Evolutionary conservation across 2,888 invertebrate species (phyloP).

Genomic region (Latheticus oryzae): DNA sequence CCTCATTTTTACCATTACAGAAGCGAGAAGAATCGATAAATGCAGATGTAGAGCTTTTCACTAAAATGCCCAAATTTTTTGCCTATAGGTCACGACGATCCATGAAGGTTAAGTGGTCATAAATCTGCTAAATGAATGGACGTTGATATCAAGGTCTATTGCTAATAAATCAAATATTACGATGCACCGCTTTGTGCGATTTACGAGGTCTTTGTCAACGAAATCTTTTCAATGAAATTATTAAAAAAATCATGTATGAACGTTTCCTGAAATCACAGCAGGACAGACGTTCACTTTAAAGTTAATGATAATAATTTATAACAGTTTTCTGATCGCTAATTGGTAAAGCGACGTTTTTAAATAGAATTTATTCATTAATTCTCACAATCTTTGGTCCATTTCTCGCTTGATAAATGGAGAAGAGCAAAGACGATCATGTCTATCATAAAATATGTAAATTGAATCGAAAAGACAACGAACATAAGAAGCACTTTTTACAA

Average conservation of each 20-base stretch:
- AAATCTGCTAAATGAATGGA: slow-evolving; percentile 42
- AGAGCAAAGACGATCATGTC: slow-evolving; percentile 22
- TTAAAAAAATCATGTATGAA: slow-evolving; percentile 12
- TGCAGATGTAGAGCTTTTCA: slow-evolving; percentile 46
- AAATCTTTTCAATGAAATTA: slow-evolving; percentile 14
- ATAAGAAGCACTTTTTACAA: slow-evolving; percentile 18
- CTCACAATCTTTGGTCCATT: slow-evolving; percentile 25
- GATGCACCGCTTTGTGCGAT: slow-evolving; percentile 37
- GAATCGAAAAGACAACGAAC: slow-evolving; percentile 7
- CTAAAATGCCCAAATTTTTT: slow-evolving; percentile 36
- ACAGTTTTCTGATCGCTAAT: slow-evolving; percentile 27
- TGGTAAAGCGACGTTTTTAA: slow-evolving; percentile 31
- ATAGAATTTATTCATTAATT: slow-evolving; percentile 34
- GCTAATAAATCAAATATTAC: slow-evolving; percentile 42
- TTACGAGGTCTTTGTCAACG: slow-evolving; percentile 39
- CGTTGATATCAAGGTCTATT: slow-evolving; percentile 43
- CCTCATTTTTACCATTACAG: slow-evolving; percentile 45
- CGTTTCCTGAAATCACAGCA: slow-evolving; percentile 2
- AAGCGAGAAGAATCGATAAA: slow-evolving; percentile 31
- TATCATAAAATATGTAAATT: slow-evolving; percentile 24
- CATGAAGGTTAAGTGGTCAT: slow-evolving; percentile 40
- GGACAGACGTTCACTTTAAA: slow-evolving; percentile 5
- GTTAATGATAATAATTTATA: slow-evolving; percentile 24
- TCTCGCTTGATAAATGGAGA: slow-evolving; percentile 23
- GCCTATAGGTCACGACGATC: slow-evolving; percentile 40